Conservation (phyloP, 2,113 vertebrate species). For the Sclerurus mexicanus region DNA sequence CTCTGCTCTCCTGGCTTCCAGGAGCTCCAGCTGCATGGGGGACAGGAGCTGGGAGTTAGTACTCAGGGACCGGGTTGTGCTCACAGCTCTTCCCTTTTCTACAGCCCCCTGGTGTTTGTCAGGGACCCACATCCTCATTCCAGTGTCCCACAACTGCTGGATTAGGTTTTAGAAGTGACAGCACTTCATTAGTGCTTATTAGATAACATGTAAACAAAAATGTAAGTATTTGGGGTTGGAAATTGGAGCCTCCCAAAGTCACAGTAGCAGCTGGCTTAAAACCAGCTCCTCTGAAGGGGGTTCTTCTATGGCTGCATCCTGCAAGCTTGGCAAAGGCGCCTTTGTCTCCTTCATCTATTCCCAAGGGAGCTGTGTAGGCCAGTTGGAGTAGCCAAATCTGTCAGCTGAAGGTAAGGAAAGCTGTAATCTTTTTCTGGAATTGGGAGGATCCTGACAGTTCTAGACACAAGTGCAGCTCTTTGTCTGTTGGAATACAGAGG, state of each 20-base stretch:
- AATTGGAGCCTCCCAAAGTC: background rate
- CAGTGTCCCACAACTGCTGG: background rate
- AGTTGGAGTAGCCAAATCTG: background rate
- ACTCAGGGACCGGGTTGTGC: background rate
- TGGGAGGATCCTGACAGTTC: background rate
- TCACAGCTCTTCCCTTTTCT: background rate
- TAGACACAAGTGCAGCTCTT: background rate
- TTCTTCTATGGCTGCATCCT: background rate
- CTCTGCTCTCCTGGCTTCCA: conserved; percentile 79
- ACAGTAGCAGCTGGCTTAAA: background rate
- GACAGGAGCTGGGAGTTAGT: background rate
- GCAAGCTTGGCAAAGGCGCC: background rate
- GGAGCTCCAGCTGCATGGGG: conserved; percentile 80
- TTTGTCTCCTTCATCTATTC: background rate
- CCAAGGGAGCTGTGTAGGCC: background rate
- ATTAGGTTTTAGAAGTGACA: background rate
- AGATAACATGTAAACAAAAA: background rate
- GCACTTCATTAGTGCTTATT: background rate
- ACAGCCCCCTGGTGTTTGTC: background rate
- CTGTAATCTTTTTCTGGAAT: background rate
- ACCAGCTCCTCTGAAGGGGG: background rate
- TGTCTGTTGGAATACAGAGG: accelerated
- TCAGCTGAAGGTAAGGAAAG: background rate
- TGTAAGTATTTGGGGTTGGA: background rate
- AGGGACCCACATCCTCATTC: background rate